Conservation (phyloP, 2,888 invertebrate species). For the Tetanocera ferruginea region DNA sequence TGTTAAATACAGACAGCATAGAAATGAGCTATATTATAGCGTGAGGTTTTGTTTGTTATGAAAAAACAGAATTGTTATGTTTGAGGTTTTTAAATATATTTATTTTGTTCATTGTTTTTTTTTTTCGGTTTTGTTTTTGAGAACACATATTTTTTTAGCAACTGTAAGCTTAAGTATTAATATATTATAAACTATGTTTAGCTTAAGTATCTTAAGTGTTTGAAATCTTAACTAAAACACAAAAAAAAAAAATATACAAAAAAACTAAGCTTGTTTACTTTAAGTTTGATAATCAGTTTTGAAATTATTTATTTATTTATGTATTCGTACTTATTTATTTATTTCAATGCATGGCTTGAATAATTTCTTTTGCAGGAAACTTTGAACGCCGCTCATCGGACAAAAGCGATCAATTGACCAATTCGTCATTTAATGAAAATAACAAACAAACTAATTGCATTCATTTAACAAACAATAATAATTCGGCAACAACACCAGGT, state of each 20-base stretch:
- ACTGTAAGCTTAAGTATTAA: no score
- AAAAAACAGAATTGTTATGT: no score
- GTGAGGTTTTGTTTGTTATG: not conserved
- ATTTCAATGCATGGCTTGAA: constrained; percentile 70
- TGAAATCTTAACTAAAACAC: no score
- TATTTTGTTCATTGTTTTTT: no score
- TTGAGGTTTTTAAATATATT: no score
- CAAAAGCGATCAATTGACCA: constrained; percentile 70
- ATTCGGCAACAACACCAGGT: constrained; percentile 71
- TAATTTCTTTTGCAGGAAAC: constrained; percentile 70
- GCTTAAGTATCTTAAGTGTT: no score
- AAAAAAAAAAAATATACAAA: no score
- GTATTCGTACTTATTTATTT: constrained; percentile 45
- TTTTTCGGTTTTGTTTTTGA: no score
- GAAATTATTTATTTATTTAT: constrained; percentile 13
- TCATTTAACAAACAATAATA: constrained; percentile 69
- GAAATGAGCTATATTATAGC: not conserved
- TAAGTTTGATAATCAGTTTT: no score
- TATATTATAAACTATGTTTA: no score
- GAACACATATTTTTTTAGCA: no score
- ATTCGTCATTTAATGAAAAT: constrained; percentile 68
- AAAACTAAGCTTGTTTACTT: no score
- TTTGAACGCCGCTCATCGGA: constrained; percentile 70
- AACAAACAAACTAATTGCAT: constrained; percentile 69
- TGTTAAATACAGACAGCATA: not conserved